A percentile compares a stretch with the other conserved stretches of the same genome.
phyloP scores from a whole-genome alignment of 2,888 invertebrate genomes.

The Nephrocerus scutellatus region DNA sequence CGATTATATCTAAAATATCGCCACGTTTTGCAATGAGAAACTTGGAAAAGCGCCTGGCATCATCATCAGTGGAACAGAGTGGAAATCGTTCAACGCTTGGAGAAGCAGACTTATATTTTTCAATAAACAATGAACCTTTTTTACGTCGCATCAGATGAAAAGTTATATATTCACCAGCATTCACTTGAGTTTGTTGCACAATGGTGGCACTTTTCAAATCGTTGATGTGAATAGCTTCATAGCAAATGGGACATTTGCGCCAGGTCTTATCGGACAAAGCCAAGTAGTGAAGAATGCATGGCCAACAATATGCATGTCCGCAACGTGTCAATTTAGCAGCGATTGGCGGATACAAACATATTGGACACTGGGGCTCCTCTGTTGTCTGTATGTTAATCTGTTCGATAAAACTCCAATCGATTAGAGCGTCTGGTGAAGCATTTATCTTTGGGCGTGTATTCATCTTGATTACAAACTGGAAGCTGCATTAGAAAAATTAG shows the following conservation, averaged over 20 bases:
- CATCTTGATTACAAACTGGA: conserved; percentile 88
- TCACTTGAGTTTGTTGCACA: conserved; percentile 37
- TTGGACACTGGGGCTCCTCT: conserved; percentile 75
- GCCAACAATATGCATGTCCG: conserved; percentile 95
- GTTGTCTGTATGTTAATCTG: conserved; percentile 71
- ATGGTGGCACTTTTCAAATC: conserved; percentile 72
- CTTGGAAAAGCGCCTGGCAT: conserved; percentile 54
- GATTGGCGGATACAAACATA: conserved; percentile 79
- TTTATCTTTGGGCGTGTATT: conserved; percentile 65
- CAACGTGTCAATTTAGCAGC: conserved; percentile 90
- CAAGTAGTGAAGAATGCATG: conserved; percentile 88
- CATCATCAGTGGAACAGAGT: conserved; percentile 48
- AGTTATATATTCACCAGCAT: conserved; percentile 60
- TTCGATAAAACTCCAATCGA: conserved; percentile 88
- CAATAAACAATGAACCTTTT: conserved; percentile 52
- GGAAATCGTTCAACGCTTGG: conserved; percentile 36
- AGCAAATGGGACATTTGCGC: conserved; percentile 89
- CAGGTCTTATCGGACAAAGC: conserved; percentile 76
- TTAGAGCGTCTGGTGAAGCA: conserved; percentile 78
- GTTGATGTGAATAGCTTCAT: conserved; percentile 67
- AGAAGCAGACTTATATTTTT: conserved; percentile 24
- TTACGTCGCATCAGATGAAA: conserved; percentile 83
- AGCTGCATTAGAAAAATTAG: conserved; percentile 52
- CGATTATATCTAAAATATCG: conserved; percentile 65
- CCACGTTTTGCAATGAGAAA: conserved; percentile 63